Evolutionary conservation across 2,888 invertebrate genomes (phyloP).

Genomic region (Anodontia alba): DNA sequence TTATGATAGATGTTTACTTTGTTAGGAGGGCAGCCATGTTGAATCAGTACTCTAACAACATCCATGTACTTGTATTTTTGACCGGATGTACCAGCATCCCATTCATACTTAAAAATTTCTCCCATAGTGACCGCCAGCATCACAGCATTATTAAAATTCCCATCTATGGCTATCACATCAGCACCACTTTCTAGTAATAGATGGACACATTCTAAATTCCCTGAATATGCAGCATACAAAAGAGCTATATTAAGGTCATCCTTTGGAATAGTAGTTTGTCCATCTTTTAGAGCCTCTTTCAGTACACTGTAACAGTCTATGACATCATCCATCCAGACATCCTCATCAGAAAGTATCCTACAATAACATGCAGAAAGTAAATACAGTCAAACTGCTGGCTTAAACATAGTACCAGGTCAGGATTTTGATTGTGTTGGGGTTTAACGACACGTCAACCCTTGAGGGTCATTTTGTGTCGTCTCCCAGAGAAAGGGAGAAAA

Average conservation of each 20-base stretch:
- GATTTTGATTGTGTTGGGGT: too few relatives aligned
- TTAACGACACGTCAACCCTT: too few relatives aligned
- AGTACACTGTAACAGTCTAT: neutral
- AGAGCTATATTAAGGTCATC: neutral
- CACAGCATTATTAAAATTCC: slow-evolving; percentile 41
- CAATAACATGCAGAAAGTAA: too few relatives aligned
- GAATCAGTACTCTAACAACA: slow-evolving; percentile 30
- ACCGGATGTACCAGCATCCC: too few relatives aligned
- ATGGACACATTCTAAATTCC: neutral
- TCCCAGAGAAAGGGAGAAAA: too few relatives aligned
- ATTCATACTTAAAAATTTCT: too few relatives aligned
- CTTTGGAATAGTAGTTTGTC: neutral
- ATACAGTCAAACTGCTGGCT: too few relatives aligned
- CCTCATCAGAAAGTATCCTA: too few relatives aligned
- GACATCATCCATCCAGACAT: neutral
- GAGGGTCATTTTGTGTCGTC: too few relatives aligned
- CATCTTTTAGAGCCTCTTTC: neutral
- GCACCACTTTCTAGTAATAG: neutral
- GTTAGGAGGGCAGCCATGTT: slow-evolving; percentile 37
- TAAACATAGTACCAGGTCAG: too few relatives aligned
- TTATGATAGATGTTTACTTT: slow-evolving; percentile 39
- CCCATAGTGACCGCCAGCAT: slow-evolving; percentile 24
- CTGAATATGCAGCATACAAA: neutral
- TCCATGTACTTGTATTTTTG: slow-evolving; percentile 7
- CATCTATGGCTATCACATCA: slow-evolving; percentile 39